Base-by-base conservation (phyloP, 1,140 invertebrate species). In the Camponotus pennsylvanicus region DNA sequence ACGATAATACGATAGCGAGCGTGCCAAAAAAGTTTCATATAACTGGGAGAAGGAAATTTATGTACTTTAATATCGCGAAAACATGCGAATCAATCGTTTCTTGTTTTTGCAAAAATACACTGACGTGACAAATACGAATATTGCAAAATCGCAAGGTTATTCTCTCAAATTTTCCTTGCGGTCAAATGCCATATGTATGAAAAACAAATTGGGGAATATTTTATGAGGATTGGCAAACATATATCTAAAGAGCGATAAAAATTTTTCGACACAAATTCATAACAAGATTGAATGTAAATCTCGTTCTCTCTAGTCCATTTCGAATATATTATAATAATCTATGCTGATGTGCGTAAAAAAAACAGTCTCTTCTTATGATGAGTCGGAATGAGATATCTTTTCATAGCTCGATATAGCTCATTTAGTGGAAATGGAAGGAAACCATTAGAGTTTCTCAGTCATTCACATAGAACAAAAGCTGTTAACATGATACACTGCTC, bases 61-160 rank as follows among this genome's bases (percentile, higher is more conserved):
- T n/a, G 7, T 59, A 55, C 18, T 8, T 18, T n/a, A 18, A 52
- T 32, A 71, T 70, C 67, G 18, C 7, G 27, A 7, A 52, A 70
- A 86, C 79, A 59, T 42, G 59, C 67, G 79, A 86, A 86, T 61
- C 59, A 64, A 82, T 70, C 66, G 86, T 88, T 69, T 66, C 76
- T 73, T 86, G 66, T 18, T 15, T 73, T 73, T 37, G 18, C 8
- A n/a, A 37, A 34, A 73, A 57, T 34, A 11, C 0, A 5, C 0
- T 3, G 27, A 34, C 7, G 13, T 75, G 13, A 7, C 59, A 75
- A 55, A 21, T 21, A 13, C 34, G 9, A 8, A 59, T 21, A 32
- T 13, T 21, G 21, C 21, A 61, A 27, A 13, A 61, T 61, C 11
- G 27, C 21, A 8, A 63, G 2, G 9, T 45, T 27, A 8, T 32